These are phyloP conservation scores for Sialia sialis DNA, from an alignment of 2,113 vertebrate genomes.

Conservation along the genomic window DNA sequence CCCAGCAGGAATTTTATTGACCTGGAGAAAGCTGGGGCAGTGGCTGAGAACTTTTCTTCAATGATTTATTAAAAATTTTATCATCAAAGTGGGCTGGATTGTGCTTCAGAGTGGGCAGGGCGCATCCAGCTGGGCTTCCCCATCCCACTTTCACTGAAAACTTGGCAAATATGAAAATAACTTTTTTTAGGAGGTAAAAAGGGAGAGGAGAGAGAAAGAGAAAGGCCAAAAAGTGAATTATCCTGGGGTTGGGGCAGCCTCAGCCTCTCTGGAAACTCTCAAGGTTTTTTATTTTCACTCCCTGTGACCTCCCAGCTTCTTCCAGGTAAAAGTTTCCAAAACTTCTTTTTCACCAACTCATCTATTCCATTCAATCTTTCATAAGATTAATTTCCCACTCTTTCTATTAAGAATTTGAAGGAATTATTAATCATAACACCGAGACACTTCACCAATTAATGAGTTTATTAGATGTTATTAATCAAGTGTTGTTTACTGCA, in stretches of 20 bases:
- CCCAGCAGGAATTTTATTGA: rapidly evolving
- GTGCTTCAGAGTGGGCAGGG: background rate
- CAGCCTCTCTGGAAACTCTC: background rate
- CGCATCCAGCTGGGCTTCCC: background rate
- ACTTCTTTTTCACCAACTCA: background rate
- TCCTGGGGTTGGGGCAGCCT: rapidly evolving
- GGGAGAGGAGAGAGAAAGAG: background rate
- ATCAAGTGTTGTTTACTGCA: background rate
- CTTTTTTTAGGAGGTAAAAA: too few relatives aligned
- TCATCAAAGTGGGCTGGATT: rapidly evolving
- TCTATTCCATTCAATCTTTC: background rate
- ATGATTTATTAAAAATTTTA: background rate
- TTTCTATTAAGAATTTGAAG: background rate
- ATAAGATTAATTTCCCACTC: background rate
- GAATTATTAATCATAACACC: background rate
- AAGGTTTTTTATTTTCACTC: background rate
- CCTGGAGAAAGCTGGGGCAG: rapidly evolving
- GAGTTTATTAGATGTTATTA: background rate
- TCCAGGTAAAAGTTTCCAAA: background rate
- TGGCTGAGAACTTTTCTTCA: background rate
- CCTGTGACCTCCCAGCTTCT: background rate
- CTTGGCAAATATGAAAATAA: background rate
- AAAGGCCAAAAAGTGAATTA: background rate
- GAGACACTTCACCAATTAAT: background rate
- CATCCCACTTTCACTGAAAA: background rate